Evolutionary conservation across 2,888 invertebrate genomes (phyloP).

Genomic region (Furcula furcula): DNA sequence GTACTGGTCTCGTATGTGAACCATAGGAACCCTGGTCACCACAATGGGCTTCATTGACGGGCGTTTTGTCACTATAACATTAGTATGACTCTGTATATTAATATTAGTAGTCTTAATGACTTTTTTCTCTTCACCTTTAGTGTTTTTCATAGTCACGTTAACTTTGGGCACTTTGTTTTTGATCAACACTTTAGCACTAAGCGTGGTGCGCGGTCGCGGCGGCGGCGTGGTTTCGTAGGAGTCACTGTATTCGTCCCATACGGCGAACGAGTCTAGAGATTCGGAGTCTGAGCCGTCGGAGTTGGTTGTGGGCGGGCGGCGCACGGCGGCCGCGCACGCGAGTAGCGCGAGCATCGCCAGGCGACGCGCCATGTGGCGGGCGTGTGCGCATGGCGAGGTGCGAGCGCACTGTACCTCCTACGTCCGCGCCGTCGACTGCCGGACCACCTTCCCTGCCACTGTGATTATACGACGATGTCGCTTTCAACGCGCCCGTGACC

Average conservation of each 20-base stretch:
- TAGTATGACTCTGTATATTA: conserved; percentile 73
- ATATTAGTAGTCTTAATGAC: conserved; percentile 67
- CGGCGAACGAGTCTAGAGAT: conserved; percentile 55
- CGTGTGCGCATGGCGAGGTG: conserved; percentile 80
- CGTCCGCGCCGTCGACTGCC: conserved; percentile 35
- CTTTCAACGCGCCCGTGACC: conserved; percentile 63
- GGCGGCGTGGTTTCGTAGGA: conserved; percentile 51
- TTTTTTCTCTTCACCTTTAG: conserved; percentile 54
- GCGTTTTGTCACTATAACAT: conserved; percentile 65
- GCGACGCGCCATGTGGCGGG: conserved; percentile 77
- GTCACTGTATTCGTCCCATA: conserved; percentile 67
- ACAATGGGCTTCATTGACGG: conserved; percentile 32
- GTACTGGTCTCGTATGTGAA: conserved; percentile 46
- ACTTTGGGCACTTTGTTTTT: conserved; percentile 57
- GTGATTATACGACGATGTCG: conserved; percentile 63
- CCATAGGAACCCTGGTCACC: conserved; percentile 33
- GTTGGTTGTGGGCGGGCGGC: conserved; percentile 42
- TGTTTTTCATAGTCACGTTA: conserved; percentile 59
- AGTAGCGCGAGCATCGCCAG: conserved; percentile 75
- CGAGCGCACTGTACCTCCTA: conserved; percentile 70
- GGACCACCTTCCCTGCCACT: conserved; percentile 66
- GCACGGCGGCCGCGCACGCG: conserved; percentile 59
- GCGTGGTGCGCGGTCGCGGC: conserved; percentile 40
- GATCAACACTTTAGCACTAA: conserved; percentile 63
- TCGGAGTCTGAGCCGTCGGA: conserved; percentile 51